Percentiles rank a stretch among this genome's conserved stretches.
These are phyloP conservation scores for Campoletis sonorensis DNA, from an alignment of 1,140 invertebrate genomes.

Conservation along the genomic window DNA sequence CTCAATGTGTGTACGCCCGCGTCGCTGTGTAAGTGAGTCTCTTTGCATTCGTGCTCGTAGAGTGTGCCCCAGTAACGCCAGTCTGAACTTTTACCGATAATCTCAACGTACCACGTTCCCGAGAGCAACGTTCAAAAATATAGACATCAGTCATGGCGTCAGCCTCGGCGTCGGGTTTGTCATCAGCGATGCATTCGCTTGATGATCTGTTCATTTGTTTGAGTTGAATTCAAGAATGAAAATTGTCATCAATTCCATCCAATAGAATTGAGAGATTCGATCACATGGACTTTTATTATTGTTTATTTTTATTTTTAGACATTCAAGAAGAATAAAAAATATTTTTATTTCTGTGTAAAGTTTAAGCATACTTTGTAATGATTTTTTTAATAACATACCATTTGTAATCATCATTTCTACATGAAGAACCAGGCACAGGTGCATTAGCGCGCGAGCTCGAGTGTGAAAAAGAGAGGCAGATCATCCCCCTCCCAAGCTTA, in stretches of 20 bases:
- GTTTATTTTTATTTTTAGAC: too few species aligned
- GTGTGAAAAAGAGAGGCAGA: not conserved
- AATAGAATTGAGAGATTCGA: too few species aligned
- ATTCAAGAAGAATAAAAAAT: too few species aligned
- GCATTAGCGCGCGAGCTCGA: not conserved
- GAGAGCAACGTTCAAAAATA: not conserved
- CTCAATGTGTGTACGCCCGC: not conserved
- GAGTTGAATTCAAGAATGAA: too few species aligned
- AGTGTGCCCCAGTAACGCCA: not conserved
- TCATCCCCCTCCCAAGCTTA: slow-evolving; percentile 45
- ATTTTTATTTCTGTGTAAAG: not conserved
- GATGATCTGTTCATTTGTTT: not conserved
- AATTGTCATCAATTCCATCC: not conserved
- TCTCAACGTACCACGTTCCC: not conserved
- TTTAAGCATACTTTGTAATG: not conserved
- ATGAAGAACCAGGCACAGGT: not conserved
- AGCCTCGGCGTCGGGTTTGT: not conserved
- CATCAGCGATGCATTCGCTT: not conserved
- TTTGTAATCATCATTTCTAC: not conserved
- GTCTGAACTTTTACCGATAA: slow-evolving; percentile 7
- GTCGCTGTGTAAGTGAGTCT: not conserved
- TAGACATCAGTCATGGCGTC: not conserved
- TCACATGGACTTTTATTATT: too few species aligned
- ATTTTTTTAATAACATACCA: not conserved
- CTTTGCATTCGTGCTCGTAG: not conserved